phyloP scores from a whole-genome alignment of 2,888 invertebrate species.

The Meghimatium bilineatum region DNA sequence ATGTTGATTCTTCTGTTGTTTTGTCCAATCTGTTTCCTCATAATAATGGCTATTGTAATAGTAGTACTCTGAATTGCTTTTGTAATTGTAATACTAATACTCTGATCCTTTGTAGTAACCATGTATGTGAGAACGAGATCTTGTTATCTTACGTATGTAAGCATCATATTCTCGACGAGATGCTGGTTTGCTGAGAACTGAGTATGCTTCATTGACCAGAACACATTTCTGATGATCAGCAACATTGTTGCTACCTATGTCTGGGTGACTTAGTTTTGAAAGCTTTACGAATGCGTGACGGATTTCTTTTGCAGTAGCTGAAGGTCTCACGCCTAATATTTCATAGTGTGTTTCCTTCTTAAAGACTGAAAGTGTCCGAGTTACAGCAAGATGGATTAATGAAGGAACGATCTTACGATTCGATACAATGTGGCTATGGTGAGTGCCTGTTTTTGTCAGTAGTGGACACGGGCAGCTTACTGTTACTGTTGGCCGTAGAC shows the following conservation, averaged over 20 bases:
- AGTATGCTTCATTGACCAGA: constrained; percentile 87
- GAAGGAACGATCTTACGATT: background rate
- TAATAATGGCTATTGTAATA: constrained; percentile 11
- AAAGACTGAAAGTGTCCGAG: background rate
- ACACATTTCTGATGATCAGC: constrained; percentile 85
- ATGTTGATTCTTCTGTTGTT: background rate
- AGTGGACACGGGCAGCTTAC: background rate
- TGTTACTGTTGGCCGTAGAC: too few relatives aligned
- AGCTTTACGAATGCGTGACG: constrained; percentile 85
- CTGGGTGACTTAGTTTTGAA: constrained; percentile 91
- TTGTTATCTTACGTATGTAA: constrained; percentile 44
- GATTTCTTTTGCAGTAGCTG: constrained; percentile 85
- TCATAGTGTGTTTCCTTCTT: constrained; percentile 82
- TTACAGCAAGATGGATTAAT: constrained; percentile 6
- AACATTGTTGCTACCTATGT: constrained; percentile 80
- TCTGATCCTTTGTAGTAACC: constrained; percentile 24
- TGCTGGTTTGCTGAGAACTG: constrained; percentile 83
- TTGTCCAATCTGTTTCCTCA: constrained; percentile 25
- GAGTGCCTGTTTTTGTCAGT: background rate
- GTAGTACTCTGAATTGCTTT: too few relatives aligned
- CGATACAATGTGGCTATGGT: background rate
- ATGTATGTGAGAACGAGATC: constrained; percentile 40
- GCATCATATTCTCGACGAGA: constrained; percentile 84
- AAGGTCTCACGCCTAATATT: constrained; percentile 82
- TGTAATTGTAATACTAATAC: background rate